Base-by-base conservation (phyloP, 1,140 invertebrate species). In the Cherax destructor region DNA sequence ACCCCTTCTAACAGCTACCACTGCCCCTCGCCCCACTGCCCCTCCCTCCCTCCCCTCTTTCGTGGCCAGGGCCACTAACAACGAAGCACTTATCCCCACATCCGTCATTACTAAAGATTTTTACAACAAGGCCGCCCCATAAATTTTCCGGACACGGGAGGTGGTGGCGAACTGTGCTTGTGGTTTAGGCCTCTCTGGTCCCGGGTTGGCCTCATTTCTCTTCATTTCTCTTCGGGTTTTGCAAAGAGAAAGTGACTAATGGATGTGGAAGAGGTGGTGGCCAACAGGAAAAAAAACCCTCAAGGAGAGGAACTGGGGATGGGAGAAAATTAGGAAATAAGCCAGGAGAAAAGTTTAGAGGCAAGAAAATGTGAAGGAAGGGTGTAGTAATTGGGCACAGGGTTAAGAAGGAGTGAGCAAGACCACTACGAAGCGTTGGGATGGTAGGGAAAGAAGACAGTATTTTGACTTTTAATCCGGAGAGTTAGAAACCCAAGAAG, bases 161-260 rank as follows among this genome's bases (percentile, higher is more conserved):
- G 18, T n/a, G 76, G 16, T 78, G 76, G 76, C 30, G 49, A 78
- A 78, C 49, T 21, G 65, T 56, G 49, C 76, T 78, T 18, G 49
- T 50, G 61, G 74, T 21, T 86, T 86, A 52, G 74, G 84, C 84
- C 84, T 77, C 47, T 86, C 69, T 86, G 76, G 84, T 72, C 16
- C 49, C 30, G 84, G 52, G 49, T 52, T 16, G 52, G 52, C 24
- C 74, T 61, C 85, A 86, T 86, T 86, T 78, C 85, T 86, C 85
- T 86, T 86, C 85, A 86, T 86, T 86, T 86, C 85, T 86, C 50
- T 86, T 86, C 50, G 74, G 74, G 72, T 76, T 86, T 78, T 86
- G 85, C 56, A 21, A 9, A 65, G 24, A 84, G 61, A 72, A 50
- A 72, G 61, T 24, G 83, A 65, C 6, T 24, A 50, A 65, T 30